A percentile compares a stretch with the other conserved stretches of the same genome.
phyloP scores from a whole-genome alignment of 1,140 invertebrate genomes.

The Sweltsa coloradensis region DNA sequence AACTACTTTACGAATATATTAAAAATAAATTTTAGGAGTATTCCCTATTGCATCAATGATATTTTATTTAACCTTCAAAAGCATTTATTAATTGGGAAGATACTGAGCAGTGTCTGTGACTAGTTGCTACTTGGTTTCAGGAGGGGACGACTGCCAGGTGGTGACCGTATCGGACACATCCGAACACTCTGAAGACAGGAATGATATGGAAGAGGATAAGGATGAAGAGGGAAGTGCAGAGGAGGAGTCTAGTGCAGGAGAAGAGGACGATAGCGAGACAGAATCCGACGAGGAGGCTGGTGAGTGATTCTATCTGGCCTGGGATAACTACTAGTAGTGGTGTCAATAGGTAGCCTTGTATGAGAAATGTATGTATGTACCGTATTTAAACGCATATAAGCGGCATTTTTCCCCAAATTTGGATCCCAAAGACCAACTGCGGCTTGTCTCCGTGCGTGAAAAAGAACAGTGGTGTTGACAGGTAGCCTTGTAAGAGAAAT shows the following conservation, averaged over 20 bases:
- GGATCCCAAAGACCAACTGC: no score
- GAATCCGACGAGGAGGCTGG: conserved; percentile 13
- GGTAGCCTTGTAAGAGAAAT: no score
- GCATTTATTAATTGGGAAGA: neutral
- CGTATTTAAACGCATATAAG: no score
- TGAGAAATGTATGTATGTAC: no score
- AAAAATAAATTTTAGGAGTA: conserved; percentile 1
- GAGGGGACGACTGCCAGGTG: neutral
- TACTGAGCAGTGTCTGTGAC: no score
- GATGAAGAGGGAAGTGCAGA: conserved; percentile 24
- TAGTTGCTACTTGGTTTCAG: no score
- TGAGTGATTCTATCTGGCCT: neutral
- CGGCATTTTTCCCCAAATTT: no score
- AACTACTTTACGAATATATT: no score
- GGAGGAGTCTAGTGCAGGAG: conserved; percentile 26
- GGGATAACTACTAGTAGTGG: neutral
- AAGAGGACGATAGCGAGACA: conserved; percentile 6
- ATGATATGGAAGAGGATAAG: conserved; percentile 31
- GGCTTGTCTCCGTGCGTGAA: no score
- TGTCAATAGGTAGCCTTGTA: neutral
- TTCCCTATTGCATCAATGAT: neutral
- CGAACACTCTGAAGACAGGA: conserved; percentile 13
- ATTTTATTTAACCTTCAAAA: neutral
- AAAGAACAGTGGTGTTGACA: no score
- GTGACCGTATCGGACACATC: conserved; percentile 8